phyloP scores from a whole-genome alignment of 2,113 vertebrate genomes.

The Furnarius figulus region DNA sequence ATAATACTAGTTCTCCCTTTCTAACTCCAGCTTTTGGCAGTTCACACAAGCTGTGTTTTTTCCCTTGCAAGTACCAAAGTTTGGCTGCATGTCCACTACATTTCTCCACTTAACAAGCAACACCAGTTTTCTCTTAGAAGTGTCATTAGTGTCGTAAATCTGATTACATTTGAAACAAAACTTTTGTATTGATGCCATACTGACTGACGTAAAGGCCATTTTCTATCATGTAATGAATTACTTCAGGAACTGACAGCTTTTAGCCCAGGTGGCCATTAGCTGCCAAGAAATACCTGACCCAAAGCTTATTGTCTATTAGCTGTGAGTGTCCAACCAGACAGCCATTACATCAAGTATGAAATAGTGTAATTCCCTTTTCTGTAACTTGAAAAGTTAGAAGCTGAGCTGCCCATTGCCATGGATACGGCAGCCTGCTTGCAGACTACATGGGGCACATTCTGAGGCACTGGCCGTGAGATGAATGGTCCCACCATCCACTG shows the following conservation, averaged over 20 bases:
- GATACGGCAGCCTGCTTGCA: neutral
- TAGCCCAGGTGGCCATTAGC: neutral
- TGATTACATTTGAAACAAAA: neutral
- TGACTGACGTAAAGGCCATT: neutral
- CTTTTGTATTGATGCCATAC: neutral
- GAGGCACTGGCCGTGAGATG: neutral
- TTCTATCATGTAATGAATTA: neutral
- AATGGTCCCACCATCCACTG: fast-evolving
- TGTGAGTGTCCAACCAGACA: neutral
- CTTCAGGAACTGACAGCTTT: neutral
- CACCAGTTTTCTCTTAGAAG: neutral
- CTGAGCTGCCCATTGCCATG: neutral
- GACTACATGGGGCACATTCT: fast-evolving
- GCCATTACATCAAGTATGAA: neutral
- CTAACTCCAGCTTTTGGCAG: neutral
- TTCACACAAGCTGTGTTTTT: neutral
- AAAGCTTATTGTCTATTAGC: neutral
- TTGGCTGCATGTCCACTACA: neutral
- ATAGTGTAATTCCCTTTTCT: neutral
- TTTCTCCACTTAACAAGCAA: neutral
- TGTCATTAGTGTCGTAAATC: neutral
- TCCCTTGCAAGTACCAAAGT: neutral
- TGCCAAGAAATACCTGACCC: constrained; percentile 5
- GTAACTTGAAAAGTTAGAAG: neutral
- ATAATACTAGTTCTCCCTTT: neutral